Evolutionary conservation across 2,888 invertebrate genomes (phyloP).

Genomic region (Latrodectus hesperus): DNA sequence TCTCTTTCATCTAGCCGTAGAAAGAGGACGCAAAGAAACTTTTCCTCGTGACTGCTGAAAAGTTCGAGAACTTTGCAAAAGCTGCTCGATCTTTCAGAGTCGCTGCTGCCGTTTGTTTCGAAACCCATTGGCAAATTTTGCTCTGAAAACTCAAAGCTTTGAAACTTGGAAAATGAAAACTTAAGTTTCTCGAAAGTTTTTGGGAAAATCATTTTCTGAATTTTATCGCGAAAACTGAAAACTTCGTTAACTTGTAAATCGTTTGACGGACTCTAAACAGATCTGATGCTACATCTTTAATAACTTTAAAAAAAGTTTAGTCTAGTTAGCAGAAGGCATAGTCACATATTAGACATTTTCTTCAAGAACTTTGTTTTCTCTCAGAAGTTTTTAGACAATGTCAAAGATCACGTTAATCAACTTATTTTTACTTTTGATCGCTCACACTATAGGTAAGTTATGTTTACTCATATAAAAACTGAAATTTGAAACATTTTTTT

Average conservation of each 20-base stretch:
- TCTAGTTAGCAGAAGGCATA: too few relatives aligned
- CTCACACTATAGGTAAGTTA: slow-evolving; percentile 41
- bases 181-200: not conserved
- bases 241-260: not conserved
- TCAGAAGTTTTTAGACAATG: slow-evolving; percentile 20
- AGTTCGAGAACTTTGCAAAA: not conserved
- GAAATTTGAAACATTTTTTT: not conserved
- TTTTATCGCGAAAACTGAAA: not conserved
- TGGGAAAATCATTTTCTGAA: not conserved
- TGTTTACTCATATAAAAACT: not conserved
- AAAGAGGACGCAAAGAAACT: not conserved
- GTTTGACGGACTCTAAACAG: not conserved
- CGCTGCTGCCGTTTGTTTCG: too few relatives aligned
- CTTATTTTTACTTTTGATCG: slow-evolving; percentile 25
- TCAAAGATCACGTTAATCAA: slow-evolving; percentile 17
- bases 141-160: not conserved
- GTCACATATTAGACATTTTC: too few relatives aligned
- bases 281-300: not conserved
- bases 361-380: too few relatives aligned
- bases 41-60: not conserved
- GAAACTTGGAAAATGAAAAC: not conserved
- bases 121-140: too few relatives aligned
- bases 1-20: not conserved
- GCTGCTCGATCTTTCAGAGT: too few relatives aligned
- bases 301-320: not conserved